Conservation (phyloP, 2,888 invertebrate species). For the Diarsia brunnea region DNA sequence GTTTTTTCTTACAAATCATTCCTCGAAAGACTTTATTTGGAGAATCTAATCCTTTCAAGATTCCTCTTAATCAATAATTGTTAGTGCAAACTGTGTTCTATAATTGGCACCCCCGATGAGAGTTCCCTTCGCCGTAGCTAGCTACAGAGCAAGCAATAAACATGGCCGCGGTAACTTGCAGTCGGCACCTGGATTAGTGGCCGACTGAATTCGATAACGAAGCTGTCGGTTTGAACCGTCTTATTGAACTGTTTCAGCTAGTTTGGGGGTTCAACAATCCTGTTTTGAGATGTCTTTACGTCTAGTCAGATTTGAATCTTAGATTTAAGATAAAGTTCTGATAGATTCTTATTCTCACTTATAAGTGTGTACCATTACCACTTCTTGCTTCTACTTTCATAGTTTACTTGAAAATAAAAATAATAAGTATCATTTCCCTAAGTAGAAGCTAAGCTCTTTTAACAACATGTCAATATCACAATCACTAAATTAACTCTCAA, state of each 20-base stretch:
- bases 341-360: background rate
- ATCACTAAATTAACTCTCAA: no score
- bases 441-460: background rate
- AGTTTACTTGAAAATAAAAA: background rate
- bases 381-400: background rate
- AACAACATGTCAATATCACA: background rate
- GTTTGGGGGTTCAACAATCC: background rate
- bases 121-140: background rate
- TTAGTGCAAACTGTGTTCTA: background rate
- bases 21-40: background rate
- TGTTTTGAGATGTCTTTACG: background rate
- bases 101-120: conserved; percentile 27
- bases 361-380: background rate
- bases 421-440: background rate
- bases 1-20: background rate
- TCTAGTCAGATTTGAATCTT: background rate
- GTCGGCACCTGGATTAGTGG: conserved; percentile 33
- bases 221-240: conserved; percentile 6
- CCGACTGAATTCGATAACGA: conserved; percentile 21
- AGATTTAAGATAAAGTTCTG: background rate
- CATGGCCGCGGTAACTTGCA: conserved; percentile 11
- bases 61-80: background rate
- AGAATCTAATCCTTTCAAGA: background rate
- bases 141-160: conserved; percentile 16
- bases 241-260: conserved; percentile 8